A percentile compares a stretch with the other conserved stretches of the same genome.
These are phyloP conservation scores for Mnemiopsis leidyi DNA, from an alignment of 37 sponge, comb jelly and placozoan species.

Conservation along the genomic window DNA sequence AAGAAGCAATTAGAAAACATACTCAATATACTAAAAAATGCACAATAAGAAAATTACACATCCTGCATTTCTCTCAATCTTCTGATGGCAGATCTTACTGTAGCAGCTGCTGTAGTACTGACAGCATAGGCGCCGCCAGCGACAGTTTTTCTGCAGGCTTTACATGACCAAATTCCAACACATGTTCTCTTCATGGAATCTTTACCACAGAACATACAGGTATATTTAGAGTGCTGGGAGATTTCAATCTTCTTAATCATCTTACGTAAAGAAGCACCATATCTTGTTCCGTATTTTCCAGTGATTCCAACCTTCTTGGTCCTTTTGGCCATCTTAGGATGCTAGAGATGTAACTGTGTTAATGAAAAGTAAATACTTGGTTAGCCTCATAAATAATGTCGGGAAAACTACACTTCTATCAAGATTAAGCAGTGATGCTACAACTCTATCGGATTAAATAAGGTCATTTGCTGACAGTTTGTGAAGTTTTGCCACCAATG, in stretches of 20 bases:
- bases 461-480: too few species aligned
- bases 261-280: slow-evolving; percentile 94
- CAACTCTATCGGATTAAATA: too few species aligned
- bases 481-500: too few species aligned
- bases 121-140: slow-evolving; percentile 98
- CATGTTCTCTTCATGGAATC: slow-evolving; percentile 80
- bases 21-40: background rate
- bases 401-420: too few species aligned
- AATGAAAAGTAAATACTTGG: too few species aligned
- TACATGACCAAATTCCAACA: slow-evolving; percentile 98
- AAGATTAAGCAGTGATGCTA: too few species aligned
- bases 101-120: slow-evolving; percentile 93
- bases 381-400: too few species aligned
- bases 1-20: too few species aligned
- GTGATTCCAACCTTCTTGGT: slow-evolving; percentile 98
- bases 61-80: slow-evolving; percentile 87
- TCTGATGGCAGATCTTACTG: slow-evolving; percentile 90
- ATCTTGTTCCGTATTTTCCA: slow-evolving; percentile 96
- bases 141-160: slow-evolving; percentile 84
- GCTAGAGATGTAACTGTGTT: too few species aligned
- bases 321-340: slow-evolving; percentile 77
- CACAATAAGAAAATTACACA: background rate
- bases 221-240: slow-evolving; percentile 87
- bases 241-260: slow-evolving; percentile 99
- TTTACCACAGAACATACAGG: slow-evolving; percentile 96